Percentiles rank a stretch among this genome's conserved stretches.
Evolutionary conservation across 2,797 vertebrate species (phyloP).

Genomic region (Ataeniobius toweri): DNA sequence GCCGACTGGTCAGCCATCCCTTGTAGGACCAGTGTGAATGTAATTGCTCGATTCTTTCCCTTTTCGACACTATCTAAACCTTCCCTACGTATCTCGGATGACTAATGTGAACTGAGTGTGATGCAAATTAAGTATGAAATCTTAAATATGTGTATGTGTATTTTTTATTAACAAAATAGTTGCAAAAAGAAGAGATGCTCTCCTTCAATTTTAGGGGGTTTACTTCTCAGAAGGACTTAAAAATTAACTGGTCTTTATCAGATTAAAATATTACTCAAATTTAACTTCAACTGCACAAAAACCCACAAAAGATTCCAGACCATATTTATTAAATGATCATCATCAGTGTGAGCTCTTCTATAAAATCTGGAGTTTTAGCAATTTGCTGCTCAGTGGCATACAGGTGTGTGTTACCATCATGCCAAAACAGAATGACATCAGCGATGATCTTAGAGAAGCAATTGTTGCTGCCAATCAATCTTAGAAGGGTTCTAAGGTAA

Average conservation of each 20-base stretch:
- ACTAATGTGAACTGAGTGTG: conserved; percentile 57
- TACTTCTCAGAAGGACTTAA: too few species aligned
- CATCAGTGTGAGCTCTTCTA: neutral
- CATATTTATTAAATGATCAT: too few species aligned
- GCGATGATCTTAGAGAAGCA: neutral
- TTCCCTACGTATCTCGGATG: conserved; percentile 55
- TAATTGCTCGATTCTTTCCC: conserved; percentile 62
- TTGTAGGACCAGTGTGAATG: conserved; percentile 65
- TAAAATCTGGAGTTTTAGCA: too few species aligned
- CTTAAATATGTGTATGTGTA: neutral
- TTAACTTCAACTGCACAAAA: neutral
- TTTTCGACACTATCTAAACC: conserved; percentile 74
- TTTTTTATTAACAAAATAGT: neutral
- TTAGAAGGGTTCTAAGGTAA: neutral
- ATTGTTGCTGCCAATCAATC: too few species aligned
- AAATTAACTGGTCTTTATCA: neutral
- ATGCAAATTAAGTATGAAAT: neutral
- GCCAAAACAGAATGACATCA: neutral
- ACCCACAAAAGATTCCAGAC: neutral
- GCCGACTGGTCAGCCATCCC: conserved; percentile 60
- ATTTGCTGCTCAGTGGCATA: neutral
- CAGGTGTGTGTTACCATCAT: neutral
- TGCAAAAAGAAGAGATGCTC: neutral
- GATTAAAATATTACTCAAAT: neutral
- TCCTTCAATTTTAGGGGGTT: too few species aligned